Evolutionary conservation across 2,888 invertebrate species (phyloP), one percentile per base, ranked within the genome.

Genomic region (Acanthosepion lycidas): DNA sequence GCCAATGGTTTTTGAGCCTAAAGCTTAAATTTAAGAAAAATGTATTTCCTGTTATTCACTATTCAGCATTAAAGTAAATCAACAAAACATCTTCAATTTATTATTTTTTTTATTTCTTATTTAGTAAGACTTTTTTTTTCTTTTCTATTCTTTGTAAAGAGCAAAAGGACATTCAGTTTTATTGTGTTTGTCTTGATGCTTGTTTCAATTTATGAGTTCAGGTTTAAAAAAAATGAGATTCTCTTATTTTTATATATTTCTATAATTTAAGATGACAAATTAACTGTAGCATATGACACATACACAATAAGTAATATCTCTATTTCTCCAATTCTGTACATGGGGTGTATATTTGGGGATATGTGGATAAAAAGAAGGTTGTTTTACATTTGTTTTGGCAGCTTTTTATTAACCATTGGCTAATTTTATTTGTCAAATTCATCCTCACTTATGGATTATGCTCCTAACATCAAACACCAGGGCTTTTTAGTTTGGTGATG

Each of bases 1-100:
- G n/a, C 78, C 78, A 78, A 78, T 78, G n/a, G n/a, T 78, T n/a
- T 78, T 78, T 78, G 59, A 78, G 78, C 78, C 78, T 78, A 78
- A 78, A 78, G 78, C 78, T n/a, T 78, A n/a, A 78, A 78, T 78
- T 78, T 78, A 15, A 78, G 78, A 78, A 78, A 78, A 78, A 78
- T 78, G 78, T 78, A n/a, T 78, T 78, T 78, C 78, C n/a, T n/a
- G 78, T 78, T 78, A 78, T n/a, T n/a, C 78, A n/a, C 12, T n/a
- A n/a, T 78, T 78, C 78, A 33, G 9, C n/a, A n/a, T 78, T 15
- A 78, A 78, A 33, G 42, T 42, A 78, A 78, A 78, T 59, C 23
- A 78, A 78, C n/a, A 78, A n/a, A 78, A 78, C 0, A 78, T n/a
- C n/a, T n/a, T 78, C 15, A n/a, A n/a, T 78, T 15, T 78, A n/a